Percentiles rank a stretch among this genome's conserved stretches.
phyloP scores from a whole-genome alignment of 2,888 invertebrate species.

The Archips xylosteana region DNA sequence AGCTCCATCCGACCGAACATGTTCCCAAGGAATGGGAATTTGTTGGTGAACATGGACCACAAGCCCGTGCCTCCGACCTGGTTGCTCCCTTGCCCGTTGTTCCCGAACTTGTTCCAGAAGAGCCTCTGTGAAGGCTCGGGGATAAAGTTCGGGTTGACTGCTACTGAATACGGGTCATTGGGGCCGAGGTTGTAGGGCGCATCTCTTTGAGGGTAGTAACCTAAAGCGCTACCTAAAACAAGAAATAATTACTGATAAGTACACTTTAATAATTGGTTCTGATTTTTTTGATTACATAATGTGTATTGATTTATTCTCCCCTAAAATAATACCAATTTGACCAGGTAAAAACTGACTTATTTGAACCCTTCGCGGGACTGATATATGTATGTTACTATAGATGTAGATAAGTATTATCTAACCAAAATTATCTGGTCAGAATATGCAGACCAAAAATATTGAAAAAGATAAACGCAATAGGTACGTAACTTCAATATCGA shows the following conservation, averaged over 20 bases:
- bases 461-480: too few species aligned
- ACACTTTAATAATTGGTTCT: neutral
- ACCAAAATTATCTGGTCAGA: too few species aligned
- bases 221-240: constrained; percentile 71
- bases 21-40: constrained; percentile 74
- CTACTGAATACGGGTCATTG: constrained; percentile 68
- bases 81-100: constrained; percentile 69
- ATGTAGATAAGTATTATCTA: too few species aligned
- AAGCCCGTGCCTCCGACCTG: constrained; percentile 78
- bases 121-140: constrained; percentile 74
- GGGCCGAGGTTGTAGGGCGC: constrained; percentile 69
- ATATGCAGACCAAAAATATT: too few species aligned
- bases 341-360: neutral
- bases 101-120: constrained; percentile 62
- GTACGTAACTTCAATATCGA: too few species aligned
- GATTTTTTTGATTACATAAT: neutral
- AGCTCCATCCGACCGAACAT: constrained; percentile 79
- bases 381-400: too few species aligned
- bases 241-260: constrained; percentile 37
- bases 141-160: constrained; percentile 58
- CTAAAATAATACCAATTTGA: neutral
- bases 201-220: constrained; percentile 71
- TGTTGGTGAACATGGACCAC: constrained; percentile 77
- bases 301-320: neutral
- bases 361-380: neutral